Conservation (phyloP, 2,113 vertebrate genomes). For the Reinhardtius hippoglossoides region DNA sequence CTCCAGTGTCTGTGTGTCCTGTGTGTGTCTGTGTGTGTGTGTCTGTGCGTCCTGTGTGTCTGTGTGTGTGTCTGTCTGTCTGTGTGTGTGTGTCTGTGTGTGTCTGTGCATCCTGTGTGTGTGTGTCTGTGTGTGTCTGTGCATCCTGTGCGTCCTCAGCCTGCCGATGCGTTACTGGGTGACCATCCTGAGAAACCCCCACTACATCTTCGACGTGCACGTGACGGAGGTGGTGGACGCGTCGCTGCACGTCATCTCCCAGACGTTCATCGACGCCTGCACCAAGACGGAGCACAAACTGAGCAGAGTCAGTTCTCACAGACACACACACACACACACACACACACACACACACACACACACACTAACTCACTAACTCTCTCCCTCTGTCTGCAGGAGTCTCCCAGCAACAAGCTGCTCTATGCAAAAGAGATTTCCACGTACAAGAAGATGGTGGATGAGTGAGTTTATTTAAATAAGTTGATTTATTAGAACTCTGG, state of each 20-base stretch:
- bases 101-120: no score
- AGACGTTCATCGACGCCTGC: slow-evolving; percentile 99
- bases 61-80: no score
- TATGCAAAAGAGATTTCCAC: slow-evolving; percentile 98
- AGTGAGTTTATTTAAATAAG: slow-evolving; percentile 85
- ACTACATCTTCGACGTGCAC: slow-evolving; percentile 95
- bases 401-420: slow-evolving; percentile 97
- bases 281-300: slow-evolving; percentile 98
- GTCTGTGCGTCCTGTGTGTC: no score
- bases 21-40: no score
- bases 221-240: slow-evolving; percentile 95
- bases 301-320: slow-evolving; percentile 85
- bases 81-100: no score
- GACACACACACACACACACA: background rate
- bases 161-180: slow-evolving; percentile 95
- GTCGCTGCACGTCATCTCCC: slow-evolving; percentile 95
- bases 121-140: no score
- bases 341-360: background rate
- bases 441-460: slow-evolving; percentile 99
- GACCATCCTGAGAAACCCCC: slow-evolving; percentile 97
- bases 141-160: slow-evolving; percentile 79
- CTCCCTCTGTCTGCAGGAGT: slow-evolving; percentile 83
- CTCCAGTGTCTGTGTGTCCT: background rate
- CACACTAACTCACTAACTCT: background rate
- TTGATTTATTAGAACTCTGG: no score